These are phyloP conservation scores for Gopherus flavomarginatus DNA, from an alignment of 2,113 vertebrate species.

Conservation along the genomic window DNA sequence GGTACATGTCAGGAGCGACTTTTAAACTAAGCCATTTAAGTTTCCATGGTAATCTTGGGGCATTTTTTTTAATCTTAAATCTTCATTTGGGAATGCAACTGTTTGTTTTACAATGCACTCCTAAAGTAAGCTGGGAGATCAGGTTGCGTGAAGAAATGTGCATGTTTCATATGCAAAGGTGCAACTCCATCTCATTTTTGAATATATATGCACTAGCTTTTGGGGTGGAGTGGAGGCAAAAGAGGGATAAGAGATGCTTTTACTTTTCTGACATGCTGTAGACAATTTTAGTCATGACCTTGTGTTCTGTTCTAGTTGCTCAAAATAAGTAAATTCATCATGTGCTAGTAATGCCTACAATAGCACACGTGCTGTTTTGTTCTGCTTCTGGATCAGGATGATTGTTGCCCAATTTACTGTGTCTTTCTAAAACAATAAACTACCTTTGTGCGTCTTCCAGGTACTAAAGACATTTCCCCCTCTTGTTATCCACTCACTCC, in stretches of 20 bases:
- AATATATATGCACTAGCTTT: accelerated
- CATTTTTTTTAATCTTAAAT: accelerated
- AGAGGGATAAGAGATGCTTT: accelerated
- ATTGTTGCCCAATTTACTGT: not conserved
- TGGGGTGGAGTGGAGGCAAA: accelerated
- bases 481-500: not conserved
- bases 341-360: not conserved
- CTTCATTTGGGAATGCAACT: accelerated
- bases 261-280: accelerated
- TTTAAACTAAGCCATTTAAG: accelerated
- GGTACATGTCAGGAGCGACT: accelerated
- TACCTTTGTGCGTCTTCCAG: slow-evolving; percentile 34
- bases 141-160: accelerated
- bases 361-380: accelerated
- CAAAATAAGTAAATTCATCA: not conserved
- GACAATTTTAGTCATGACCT: not conserved
- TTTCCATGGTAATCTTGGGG: accelerated
- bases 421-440: not conserved
- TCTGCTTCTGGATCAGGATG: not conserved
- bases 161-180: accelerated
- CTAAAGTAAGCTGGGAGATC: accelerated
- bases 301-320: not conserved
- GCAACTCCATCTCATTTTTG: not conserved
- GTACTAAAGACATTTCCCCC: not conserved
- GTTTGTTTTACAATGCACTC: not conserved